These are phyloP conservation scores for Bombus affinis DNA, from an alignment of 1,140 invertebrate species.

Conservation along the genomic window DNA sequence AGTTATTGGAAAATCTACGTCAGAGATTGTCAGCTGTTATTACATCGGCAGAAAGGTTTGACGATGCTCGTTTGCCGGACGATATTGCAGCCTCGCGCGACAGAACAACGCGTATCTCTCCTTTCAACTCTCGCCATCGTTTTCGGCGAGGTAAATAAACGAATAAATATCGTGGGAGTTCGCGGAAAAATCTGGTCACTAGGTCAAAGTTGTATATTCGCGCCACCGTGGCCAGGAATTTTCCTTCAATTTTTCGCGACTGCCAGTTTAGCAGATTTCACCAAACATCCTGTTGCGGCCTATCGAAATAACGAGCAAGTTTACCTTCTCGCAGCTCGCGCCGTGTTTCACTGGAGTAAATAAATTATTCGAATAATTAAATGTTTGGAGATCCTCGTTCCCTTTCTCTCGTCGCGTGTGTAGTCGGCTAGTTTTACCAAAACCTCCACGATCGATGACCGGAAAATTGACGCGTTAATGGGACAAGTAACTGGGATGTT, in stretches of 20 bases:
- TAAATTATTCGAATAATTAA: constrained; percentile 34
- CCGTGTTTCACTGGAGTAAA: neutral
- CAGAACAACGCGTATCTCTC: neutral
- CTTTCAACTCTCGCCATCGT: neutral
- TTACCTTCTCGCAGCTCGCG: neutral
- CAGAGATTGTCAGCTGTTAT: constrained; percentile 45
- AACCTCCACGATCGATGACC: neutral
- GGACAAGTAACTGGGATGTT: neutral
- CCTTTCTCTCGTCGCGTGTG: neutral
- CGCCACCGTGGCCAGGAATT: neutral
- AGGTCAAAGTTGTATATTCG: constrained; percentile 33
- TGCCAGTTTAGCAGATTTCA: constrained; percentile 6
- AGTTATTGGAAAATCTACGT: constrained; percentile 40
- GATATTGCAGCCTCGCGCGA: constrained; percentile 39
- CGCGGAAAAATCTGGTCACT: constrained; percentile 25
- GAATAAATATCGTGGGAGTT: constrained; percentile 32
- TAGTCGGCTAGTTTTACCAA: neutral
- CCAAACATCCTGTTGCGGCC: constrained; percentile 9
- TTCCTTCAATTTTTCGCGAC: constrained; percentile 9
- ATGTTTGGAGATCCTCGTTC: neutral
- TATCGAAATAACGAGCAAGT: constrained; percentile 31
- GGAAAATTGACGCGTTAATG: constrained; percentile 15
- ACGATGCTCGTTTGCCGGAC: constrained; percentile 42
- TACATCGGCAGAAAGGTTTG: constrained; percentile 48
- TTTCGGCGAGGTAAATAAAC: constrained; percentile 27